Percentiles rank a stretch among this genome's conserved stretches.
Evolutionary conservation across 2,888 invertebrate genomes (phyloP).

Genomic region (Eurytoma adleriae): DNA sequence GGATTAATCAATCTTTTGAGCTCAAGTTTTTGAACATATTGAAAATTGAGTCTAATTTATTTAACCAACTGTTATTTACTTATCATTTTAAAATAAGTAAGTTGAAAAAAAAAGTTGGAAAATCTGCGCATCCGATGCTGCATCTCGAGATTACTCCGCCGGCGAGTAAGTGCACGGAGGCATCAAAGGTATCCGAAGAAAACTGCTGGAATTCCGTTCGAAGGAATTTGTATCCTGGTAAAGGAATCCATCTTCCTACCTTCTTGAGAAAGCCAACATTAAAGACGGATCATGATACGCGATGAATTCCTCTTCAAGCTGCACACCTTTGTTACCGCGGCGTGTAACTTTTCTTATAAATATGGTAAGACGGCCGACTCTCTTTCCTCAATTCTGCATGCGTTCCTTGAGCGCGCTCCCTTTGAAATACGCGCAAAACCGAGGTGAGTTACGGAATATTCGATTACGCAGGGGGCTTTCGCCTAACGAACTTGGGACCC

Average conservation of each 20-base stretch:
- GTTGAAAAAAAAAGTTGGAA: no score
- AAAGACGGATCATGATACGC: slow-evolving; percentile 13
- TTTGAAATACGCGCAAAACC: slow-evolving; percentile 3
- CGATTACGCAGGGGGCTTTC: slow-evolving; percentile 34
- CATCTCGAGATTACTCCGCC: not conserved
- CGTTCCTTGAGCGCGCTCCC: not conserved
- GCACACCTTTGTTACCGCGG: not conserved
- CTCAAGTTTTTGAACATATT: no score
- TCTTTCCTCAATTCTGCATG: slow-evolving; percentile 23
- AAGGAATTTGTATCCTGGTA: not conserved
- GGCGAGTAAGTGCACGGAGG: not conserved
- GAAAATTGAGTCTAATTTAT: no score
- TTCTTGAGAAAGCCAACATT: not conserved
- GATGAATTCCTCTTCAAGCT: slow-evolving; percentile 4
- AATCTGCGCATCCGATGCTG: no score
- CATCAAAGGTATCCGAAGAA: not conserved
- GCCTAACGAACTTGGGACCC: slow-evolving; percentile 36
- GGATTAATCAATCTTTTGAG: no score
- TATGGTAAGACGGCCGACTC: slow-evolving; percentile 17
- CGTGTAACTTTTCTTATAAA: slow-evolving; percentile 38
- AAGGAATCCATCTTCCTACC: slow-evolving; percentile 10
- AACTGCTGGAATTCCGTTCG: slow-evolving; percentile 1
- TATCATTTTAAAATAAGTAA: no score
- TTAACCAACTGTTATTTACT: no score
- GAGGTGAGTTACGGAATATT: slow-evolving; percentile 43